Base-by-base conservation (phyloP, 2,888 invertebrate species). In the Cosmia pyralina region DNA sequence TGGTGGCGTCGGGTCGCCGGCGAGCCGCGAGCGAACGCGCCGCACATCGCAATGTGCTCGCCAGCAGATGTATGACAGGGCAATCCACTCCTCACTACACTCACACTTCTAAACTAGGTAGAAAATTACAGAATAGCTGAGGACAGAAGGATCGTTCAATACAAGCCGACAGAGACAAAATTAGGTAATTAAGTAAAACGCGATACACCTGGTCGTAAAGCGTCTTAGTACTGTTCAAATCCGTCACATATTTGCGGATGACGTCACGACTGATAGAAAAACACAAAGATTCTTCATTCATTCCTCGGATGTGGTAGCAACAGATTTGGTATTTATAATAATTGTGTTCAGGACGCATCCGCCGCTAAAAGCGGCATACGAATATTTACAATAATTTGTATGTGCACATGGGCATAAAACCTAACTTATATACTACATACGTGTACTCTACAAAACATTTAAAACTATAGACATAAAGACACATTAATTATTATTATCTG, bases 1-100 rank as follows among this genome's bases (percentile, higher is more conserved):
- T 34, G 19, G 46, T 34, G 81, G 73, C 84, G 67, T 67, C 81
- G 22, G 60, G 72, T 19, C 38, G 82, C 17, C 84, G 82, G 63
- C 69, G 44, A 38, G 72, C 48, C 48, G 62, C 71, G 46, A 17
- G 34, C 60, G 60, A 19, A 19, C 60, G 50, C 63, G 53, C 11
- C 70, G 48, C 67, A 46, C 77, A 44, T 62, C 41, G 72, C 62
- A 66, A 77, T 78, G 44, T 69, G 53, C 80, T 57, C 50, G 19
- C 34, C 34, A 41, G 17, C 65, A 71, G 67, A 77, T 55, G 53
- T 38, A 34, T 22, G 66, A 44, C 50, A 17, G 41, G 65, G 38
- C 50, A 10, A 63, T 48, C 34, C 65, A 50, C 53, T 72, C 53
- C 48, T 64, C 55, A 50, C n/a, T 17, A 41, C 50, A 17, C 41